These are phyloP conservation scores for Halichondria panicea DNA, from an alignment of 37 sponge, comb jelly and placozoan species.

Conservation along the genomic window DNA sequence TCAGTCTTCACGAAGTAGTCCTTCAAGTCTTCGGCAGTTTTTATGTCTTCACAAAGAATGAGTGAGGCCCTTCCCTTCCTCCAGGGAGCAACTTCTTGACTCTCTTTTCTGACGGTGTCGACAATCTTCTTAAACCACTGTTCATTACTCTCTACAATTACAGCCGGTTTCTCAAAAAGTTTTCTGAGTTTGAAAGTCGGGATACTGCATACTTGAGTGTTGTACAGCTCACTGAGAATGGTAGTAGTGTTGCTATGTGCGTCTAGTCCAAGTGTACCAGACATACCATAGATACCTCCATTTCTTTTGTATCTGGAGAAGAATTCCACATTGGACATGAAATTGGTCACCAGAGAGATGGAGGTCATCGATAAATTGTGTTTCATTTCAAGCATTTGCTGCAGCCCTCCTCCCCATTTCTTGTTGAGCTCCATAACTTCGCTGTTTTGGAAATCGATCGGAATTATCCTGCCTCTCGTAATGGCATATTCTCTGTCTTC, in stretches of 20 bases:
- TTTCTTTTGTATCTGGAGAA: conserved; percentile 11
- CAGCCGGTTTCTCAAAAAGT: conserved; percentile 1
- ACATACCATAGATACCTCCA: conserved; percentile 11
- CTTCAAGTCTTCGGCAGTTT: not conserved
- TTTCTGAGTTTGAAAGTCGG: conserved; percentile 3
- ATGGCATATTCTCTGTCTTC: conserved; percentile 20
- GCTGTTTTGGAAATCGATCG: conserved; percentile 24
- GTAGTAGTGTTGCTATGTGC: not conserved
- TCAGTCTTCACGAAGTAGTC: not conserved
- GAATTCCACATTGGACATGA: conserved; percentile 18
- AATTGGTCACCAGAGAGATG: conserved; percentile 29
- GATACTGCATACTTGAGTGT: conserved; percentile 3
- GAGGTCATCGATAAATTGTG: conserved; percentile 9
- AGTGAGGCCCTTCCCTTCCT: not conserved
- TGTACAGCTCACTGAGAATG: not conserved
- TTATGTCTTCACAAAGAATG: conserved; percentile 28
- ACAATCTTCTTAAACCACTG: conserved; percentile 5
- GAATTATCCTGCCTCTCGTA: conserved; percentile 6
- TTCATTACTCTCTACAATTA: not conserved
- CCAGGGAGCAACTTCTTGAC: not conserved
- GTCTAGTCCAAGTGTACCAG: conserved; percentile 5
- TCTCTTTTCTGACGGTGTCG: not conserved
- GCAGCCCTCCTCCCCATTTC: conserved; percentile 22
- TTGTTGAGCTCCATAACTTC: conserved; percentile 21
- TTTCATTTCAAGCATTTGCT: conserved; percentile 37